Conservation (phyloP, 1,140 invertebrate species). For the Scaptomyza graminum region DNA sequence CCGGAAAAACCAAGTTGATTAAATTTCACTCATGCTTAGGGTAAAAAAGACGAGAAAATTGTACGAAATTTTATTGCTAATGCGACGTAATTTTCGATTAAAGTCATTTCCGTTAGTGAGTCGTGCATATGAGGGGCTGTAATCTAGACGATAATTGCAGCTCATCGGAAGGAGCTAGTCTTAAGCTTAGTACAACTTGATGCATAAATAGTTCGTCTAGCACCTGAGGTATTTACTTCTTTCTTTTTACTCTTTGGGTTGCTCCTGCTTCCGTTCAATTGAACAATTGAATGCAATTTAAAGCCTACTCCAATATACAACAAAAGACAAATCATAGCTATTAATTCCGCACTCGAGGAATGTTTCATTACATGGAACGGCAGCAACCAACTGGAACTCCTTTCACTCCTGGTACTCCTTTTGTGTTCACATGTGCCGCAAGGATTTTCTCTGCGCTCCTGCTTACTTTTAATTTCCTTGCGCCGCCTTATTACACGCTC, state of each 20-base stretch:
- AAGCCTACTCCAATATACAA: slow-evolving; percentile 34
- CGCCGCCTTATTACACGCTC: slow-evolving; percentile 74
- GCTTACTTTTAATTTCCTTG: slow-evolving; percentile 76
- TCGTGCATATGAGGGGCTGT: background rate
- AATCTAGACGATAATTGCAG: slow-evolving; percentile 37
- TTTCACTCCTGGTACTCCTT: slow-evolving; percentile 18
- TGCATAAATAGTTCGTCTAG: background rate
- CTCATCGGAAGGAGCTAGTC: slow-evolving; percentile 22
- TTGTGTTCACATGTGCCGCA: slow-evolving; percentile 31
- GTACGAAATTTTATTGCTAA: slow-evolving; percentile 46
- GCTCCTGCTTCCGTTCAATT: slow-evolving; percentile 72
- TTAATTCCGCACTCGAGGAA: slow-evolving; percentile 80
- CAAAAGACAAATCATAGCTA: slow-evolving; percentile 82
- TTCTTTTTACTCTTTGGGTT: background rate
- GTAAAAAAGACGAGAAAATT: slow-evolving; percentile 23
- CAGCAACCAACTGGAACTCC: slow-evolving; percentile 20
- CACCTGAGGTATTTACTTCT: background rate
- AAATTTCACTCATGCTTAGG: slow-evolving; percentile 70
- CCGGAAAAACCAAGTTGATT: slow-evolving; percentile 78
- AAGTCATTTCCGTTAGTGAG: slow-evolving; percentile 56
- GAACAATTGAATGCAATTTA: slow-evolving; percentile 74
- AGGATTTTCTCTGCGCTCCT: slow-evolving; percentile 25
- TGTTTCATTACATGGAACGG: slow-evolving; percentile 75
- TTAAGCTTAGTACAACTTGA: background rate
- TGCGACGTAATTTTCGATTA: slow-evolving; percentile 79